Conservation (phyloP, 2,888 invertebrate species). For the Caenorhabditis uteleia region DNA sequence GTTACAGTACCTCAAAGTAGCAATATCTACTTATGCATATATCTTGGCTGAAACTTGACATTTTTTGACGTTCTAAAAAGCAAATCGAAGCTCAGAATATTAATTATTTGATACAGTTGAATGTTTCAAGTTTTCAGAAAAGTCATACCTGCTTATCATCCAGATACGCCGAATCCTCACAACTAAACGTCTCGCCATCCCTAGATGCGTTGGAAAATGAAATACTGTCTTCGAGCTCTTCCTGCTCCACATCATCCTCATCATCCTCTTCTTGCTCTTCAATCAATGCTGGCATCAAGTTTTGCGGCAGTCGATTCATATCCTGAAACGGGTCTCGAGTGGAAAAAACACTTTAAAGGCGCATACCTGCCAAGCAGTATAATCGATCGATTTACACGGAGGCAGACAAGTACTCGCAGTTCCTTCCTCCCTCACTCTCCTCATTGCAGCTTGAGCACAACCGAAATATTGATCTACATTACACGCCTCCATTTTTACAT, state of each 20-base stretch:
- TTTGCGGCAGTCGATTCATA: conserved; percentile 64
- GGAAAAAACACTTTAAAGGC: no score
- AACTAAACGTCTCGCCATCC: conserved; percentile 42
- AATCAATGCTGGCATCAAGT: conserved; percentile 65
- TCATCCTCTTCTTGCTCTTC: conserved; percentile 62
- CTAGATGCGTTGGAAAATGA: conserved; percentile 3
- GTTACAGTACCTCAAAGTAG: no score
- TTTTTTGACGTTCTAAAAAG: no score
- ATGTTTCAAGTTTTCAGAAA: no score
- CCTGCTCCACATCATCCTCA: conserved; percentile 57
- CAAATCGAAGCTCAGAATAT: no score
- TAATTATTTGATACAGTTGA: no score
- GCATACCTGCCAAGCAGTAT: conserved; percentile 69
- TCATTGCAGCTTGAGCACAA: conserved; percentile 60
- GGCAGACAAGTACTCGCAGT: conserved; percentile 54
- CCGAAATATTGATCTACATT: conserved; percentile 66
- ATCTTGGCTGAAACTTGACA: no score
- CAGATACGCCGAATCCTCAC: conserved; percentile 41
- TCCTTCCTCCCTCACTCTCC: conserved; percentile 43
- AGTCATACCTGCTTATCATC: conserved; percentile 46
- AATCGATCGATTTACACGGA: conserved; percentile 65
- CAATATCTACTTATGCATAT: no score
- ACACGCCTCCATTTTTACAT: conserved; percentile 44
- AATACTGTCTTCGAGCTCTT: conserved; percentile 53
- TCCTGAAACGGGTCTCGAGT: conserved; percentile 48